phyloP scores from a whole-genome alignment of 2,888 invertebrate species.

The Acanthosepion esculentum region DNA sequence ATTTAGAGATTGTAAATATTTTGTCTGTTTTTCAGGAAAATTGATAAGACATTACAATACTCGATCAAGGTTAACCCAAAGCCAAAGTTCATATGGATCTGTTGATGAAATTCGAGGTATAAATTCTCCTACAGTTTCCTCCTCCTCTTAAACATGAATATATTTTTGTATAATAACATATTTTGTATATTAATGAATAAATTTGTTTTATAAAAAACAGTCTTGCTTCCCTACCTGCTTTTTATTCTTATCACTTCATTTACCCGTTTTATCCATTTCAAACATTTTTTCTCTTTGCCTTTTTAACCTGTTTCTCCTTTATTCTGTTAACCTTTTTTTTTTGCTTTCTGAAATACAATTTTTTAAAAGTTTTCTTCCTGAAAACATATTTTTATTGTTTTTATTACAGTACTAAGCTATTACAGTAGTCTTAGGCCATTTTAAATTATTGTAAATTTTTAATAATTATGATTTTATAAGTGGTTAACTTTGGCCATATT shows the following conservation, averaged over 20 bases:
- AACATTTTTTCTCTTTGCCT: no score
- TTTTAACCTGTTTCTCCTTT: no score
- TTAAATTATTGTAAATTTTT: no score
- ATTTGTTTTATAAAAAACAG: background rate
- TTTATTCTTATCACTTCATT: background rate
- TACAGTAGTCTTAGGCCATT: no score
- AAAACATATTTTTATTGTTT: no score
- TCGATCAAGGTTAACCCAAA: background rate
- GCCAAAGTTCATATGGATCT: background rate
- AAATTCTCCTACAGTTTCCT: background rate
- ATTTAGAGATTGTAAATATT: background rate
- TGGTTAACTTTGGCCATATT: no score
- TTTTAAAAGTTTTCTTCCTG: no score
- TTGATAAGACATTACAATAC: background rate
- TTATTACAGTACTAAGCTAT: no score
- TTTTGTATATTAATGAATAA: constrained; percentile 33
- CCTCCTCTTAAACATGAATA: background rate
- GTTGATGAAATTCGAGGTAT: background rate
- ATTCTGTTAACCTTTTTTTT: no score
- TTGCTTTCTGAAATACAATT: no score
- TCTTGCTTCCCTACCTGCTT: background rate
- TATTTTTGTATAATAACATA: background rate
- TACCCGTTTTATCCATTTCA: background rate
- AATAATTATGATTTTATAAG: no score
- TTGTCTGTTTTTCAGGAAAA: background rate